Base-by-base conservation (phyloP, 23 tunicate species). In the Ciona savignyi region DNA sequence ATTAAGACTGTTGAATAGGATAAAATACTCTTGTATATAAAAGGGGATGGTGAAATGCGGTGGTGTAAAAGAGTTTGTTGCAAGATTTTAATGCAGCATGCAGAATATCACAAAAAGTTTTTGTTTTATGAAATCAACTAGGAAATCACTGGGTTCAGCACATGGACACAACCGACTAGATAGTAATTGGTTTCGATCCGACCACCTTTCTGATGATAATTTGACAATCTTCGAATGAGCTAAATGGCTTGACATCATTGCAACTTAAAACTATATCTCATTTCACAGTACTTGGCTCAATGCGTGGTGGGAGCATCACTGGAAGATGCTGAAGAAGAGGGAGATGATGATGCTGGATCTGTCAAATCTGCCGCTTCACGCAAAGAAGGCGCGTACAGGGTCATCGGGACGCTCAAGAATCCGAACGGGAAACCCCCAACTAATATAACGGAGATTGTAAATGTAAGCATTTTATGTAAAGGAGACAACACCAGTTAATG, bases 371-470 rank as follows among this genome's bases (percentile, higher is more conserved):
- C 77, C 15, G 87, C 73, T 11, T 81, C 96, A 0, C 76, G 66
- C 33, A 91, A 91, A 66, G 91, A 84, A 67, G 97, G 97, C 33
- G 66, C 84, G 4, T 91, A 91, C 68, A 70, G 97, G 33, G 76
- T 91, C 22, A 76, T 91, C 51, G 97, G 97, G 25, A 91, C 97
- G n/a, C 60, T 91, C 34, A 91, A 91, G 80, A 91, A 91, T 61
- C 90, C 86, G n/a, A 80, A 71, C 63, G 66, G 82, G 19, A 80
- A 71, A 30, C 91, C 90, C 4, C 89, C 97, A 42, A 65, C 75
- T 28, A 79, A 63, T 91, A 76, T 91, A 1, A 48, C 86, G 42
- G 93, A 91, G 70, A 64, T 80, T 71, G 75, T 91, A 30, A 80
- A 66, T 76, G 97, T 88, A 70, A 73, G 96, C 74, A 3, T 34